A percentile compares a stretch with the other conserved stretches of the same genome.
These are phyloP conservation scores for Alfaro cultratus DNA, from an alignment of 2,797 vertebrate species.

Conservation along the genomic window DNA sequence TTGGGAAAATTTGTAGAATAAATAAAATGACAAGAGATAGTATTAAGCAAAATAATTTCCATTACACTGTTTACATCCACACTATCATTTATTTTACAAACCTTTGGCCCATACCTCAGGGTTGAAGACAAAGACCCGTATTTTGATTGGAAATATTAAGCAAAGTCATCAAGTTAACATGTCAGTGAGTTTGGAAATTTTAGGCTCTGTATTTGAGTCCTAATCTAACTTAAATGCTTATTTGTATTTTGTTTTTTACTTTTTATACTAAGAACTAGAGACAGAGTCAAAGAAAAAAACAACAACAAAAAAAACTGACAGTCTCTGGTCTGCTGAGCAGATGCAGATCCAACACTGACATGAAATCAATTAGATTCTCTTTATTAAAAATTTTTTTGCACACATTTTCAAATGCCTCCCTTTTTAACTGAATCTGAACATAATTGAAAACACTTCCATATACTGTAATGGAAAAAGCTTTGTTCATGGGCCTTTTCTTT, in stretches of 20 bases:
- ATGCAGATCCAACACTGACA: background rate
- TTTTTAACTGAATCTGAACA: background rate
- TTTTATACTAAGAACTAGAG: too few species aligned
- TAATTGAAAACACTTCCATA: background rate
- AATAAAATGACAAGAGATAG: background rate
- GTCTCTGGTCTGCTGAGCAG: background rate
- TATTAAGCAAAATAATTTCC: background rate
- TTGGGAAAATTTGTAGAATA: background rate
- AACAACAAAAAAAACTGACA: background rate
- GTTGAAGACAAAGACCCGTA: background rate
- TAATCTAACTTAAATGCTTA: background rate
- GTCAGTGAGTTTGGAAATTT: background rate
- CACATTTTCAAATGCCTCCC: background rate
- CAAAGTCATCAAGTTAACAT: background rate
- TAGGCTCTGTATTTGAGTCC: background rate
- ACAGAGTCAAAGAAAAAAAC: too few species aligned
- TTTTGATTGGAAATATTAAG: background rate
- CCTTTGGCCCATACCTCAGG: background rate
- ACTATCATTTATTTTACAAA: background rate
- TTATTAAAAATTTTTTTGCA: background rate
- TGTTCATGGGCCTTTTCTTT: too few species aligned
- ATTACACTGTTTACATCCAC: background rate
- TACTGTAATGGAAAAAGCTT: too few species aligned
- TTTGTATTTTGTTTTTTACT: background rate
- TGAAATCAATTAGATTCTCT: background rate